Evolutionary conservation across 92 coral and sea anemone species (phyloP), one percentile per base, ranked within the genome.

Genomic region (Scolanthus callimorphus): DNA sequence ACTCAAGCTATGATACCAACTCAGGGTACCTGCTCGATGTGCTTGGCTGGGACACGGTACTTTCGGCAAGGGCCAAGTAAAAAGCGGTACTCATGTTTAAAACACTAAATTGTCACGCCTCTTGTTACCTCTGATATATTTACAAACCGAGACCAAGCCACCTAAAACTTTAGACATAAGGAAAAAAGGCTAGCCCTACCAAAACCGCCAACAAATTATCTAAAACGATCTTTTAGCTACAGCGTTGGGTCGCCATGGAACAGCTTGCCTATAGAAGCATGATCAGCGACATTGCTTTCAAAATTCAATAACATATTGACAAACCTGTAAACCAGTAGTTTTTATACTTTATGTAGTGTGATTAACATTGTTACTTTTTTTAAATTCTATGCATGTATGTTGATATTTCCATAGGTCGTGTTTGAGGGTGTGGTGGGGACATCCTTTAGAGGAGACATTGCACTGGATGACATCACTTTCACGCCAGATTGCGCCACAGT

Each of bases 381-480:
- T n/a, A n/a, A n/a, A n/a, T 20, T 29, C 17, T 59, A 23, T 51
- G 1, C 11, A 20, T 37, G 20, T 3, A 50, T 29, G 38, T 4
- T 30, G 31, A 17, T 53, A 23, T 37, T 20, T 30, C 29, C 20
- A 10, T 49, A 85, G 91, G 81, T 91, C 28, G 64, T 91, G 9
- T 71, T 91, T 61, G 96, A 91, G 70, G 97, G 89, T 12, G 81
- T 91, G 19, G 83, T 71, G 19, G 97, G 98, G 9, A 71, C 94
- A 0, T 92, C 96, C 0, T 92, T 69, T 70, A 70, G 34, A 27
- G 96, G 96, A 17, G 96, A 92, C 58, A 92, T 88, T 34, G 87
- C 98, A 13, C 52, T 88, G 17, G 98, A 92, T 67, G 98, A 84
- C 71, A 77, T 88, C 28, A 51, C 94, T 8, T 92, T 92, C 69